Evolutionary conservation across 1,140 invertebrate genomes (phyloP).

Genomic region (Trichonephila clavata): DNA sequence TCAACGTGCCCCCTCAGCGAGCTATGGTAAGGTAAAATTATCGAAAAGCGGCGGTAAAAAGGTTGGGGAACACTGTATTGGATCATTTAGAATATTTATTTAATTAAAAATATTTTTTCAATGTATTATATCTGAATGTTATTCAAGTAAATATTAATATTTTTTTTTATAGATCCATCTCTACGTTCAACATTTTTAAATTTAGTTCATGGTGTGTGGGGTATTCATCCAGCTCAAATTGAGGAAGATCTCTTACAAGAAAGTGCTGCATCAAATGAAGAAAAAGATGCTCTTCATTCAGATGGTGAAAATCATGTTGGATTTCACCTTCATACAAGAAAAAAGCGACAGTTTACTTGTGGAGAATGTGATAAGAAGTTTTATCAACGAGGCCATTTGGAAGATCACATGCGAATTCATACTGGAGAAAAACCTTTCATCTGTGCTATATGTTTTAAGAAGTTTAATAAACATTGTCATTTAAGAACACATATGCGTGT

Average conservation of each 20-base stretch:
- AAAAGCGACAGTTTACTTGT: conserved; percentile 83
- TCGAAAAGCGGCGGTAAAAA: too few relatives aligned
- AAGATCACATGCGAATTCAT: conserved; percentile 93
- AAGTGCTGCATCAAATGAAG: neutral
- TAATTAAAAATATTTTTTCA: too few relatives aligned
- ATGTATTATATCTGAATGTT: too few relatives aligned
- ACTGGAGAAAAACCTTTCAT: conserved; percentile 92
- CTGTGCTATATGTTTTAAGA: conserved; percentile 89
- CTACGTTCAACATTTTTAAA: conserved; percentile 42
- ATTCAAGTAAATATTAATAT: too few relatives aligned
- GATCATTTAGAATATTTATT: too few relatives aligned
- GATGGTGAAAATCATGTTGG: neutral
- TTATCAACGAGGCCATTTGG: conserved; percentile 92
- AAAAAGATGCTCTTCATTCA: neutral
- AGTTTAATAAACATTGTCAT: conserved; percentile 92
- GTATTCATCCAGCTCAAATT: neutral
- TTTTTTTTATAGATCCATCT: neutral
- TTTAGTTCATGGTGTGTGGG: conserved; percentile 50
- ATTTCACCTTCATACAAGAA: neutral
- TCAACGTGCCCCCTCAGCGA: too few relatives aligned
- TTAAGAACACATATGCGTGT: conserved; percentile 86
- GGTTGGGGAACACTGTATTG: too few relatives aligned
- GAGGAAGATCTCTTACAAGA: neutral
- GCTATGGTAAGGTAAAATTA: too few relatives aligned
- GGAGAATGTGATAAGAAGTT: conserved; percentile 93